Base-by-base conservation (phyloP, 2,888 invertebrate species). In the Heterodera filipjevi region DNA sequence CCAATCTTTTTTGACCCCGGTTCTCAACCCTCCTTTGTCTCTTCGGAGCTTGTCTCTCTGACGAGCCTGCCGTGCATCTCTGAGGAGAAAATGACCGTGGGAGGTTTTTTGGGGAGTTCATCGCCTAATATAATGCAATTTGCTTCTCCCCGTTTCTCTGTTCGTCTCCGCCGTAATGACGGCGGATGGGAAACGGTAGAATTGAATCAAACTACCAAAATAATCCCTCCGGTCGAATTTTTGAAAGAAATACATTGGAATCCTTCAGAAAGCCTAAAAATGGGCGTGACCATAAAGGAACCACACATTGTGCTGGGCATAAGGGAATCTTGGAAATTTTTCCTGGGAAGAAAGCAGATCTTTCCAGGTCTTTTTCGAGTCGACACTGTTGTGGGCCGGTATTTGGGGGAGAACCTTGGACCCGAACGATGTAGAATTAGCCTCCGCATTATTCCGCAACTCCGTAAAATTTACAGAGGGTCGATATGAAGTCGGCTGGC, bases 401-500 rank as follows among this genome's bases (percentile, higher is more conserved):
- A 3, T 53, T 71, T 35, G 46, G 71, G 16, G 71, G 35, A 5
- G 71, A 71, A 12, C 64, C 8, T 10, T 59, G 32, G 66, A 33
- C 19, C 8, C 27, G 35, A 33, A 53, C 12, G 49, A 53, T 12
- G 76, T 72, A 0, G 73, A 66, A 49, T 46, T 22, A 8, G 76
- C 66, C 16, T 6, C 19, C 68, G 14, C n/a, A 16, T 30, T 32
- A 10, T 49, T 49, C 10, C 32, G 32, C 22, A 32, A 75, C 6
- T 68, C 77, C 27, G 49, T 73, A 12, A 49, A 14, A 53, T 73
- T 73, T n/a, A 30, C 49, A n/a, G 30, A 77, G 19, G 77, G 76
- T 8, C 22, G 77, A 22, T 77, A 77, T 3, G 30, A 71, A 27
- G 79, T 79, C 14, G 78, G 46, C 6, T 66, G 46, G 76, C 78